Conservation (phyloP, 2,113 vertebrate genomes). For the Vicugna pacos region DNA sequence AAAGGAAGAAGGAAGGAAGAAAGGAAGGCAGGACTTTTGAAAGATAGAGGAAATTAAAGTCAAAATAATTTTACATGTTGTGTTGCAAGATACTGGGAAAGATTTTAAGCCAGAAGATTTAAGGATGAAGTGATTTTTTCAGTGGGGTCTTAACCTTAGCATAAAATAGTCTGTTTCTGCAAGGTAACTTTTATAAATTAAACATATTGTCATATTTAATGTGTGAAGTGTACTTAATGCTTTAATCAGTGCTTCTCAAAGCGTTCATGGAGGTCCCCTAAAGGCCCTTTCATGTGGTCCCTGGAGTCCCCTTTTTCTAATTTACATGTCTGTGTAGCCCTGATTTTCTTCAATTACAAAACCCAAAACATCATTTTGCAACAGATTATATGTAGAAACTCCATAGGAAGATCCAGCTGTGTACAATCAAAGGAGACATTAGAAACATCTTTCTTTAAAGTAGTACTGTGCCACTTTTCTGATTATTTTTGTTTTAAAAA, state of each 20-base stretch:
- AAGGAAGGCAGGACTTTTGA: background rate
- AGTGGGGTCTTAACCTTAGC: background rate
- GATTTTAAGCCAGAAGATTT: background rate
- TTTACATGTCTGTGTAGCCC: background rate
- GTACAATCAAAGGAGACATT: background rate
- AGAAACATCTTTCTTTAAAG: background rate
- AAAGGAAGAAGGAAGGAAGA: background rate
- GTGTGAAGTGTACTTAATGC: background rate
- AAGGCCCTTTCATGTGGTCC: background rate
- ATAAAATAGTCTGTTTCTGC: background rate
- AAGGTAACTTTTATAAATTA: conserved; percentile 21
- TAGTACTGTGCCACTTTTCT: background rate
- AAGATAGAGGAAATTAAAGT: background rate
- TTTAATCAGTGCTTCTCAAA: background rate
- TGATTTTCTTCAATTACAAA: background rate
- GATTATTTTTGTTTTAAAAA: background rate
- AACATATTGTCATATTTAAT: background rate
- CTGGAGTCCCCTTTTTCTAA: background rate
- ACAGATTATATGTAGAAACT: background rate
- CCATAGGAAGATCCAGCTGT: background rate
- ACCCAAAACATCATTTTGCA: background rate
- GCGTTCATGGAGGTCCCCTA: background rate
- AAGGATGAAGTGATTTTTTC: background rate
- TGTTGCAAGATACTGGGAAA: background rate
- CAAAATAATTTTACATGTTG: background rate